Conservation (phyloP, 2,888 invertebrate species). For the Crossocerus cetratus region DNA sequence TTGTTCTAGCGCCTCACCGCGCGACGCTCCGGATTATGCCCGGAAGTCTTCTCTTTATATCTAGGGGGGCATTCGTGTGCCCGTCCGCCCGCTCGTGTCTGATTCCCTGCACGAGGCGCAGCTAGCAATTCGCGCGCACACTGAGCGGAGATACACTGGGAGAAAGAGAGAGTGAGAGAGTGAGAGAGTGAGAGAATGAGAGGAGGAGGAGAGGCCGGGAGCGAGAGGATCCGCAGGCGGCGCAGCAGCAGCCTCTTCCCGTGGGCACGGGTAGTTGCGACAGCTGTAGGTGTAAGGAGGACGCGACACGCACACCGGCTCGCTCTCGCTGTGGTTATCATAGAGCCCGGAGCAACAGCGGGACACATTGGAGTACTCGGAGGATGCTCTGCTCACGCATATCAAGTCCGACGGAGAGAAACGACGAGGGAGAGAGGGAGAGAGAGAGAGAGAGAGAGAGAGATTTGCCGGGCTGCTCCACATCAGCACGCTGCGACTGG, state of each 20-base stretch:
- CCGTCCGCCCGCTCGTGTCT: constrained; percentile 23
- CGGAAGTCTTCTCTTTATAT: constrained; percentile 75
- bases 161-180: constrained; percentile 1
- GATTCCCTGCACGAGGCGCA: constrained; percentile 18
- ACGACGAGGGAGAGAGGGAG: no score
- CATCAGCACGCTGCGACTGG: constrained; percentile 17
- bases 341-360: constrained; percentile 46
- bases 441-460: no score
- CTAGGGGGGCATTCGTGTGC: constrained; percentile 42
- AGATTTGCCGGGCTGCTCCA: not conserved
- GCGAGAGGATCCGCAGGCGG: not conserved
- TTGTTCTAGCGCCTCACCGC: constrained; percentile 72
- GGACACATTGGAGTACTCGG: constrained; percentile 21
- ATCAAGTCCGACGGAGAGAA: constrained; percentile 18
- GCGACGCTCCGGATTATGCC: constrained; percentile 74
- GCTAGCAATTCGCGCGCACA: no score
- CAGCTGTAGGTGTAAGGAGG: constrained; percentile 1
- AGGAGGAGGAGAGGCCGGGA: constrained; percentile 1
- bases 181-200: not conserved
- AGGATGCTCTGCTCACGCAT: constrained; percentile 31
- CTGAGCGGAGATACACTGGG: not conserved
- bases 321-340: constrained; percentile 43
- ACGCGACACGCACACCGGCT: constrained; percentile 22
- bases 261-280: not conserved
- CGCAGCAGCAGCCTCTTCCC: not conserved